Evolutionary conservation across 2,888 invertebrate species (phyloP).

Genomic region (Papilio protenor): DNA sequence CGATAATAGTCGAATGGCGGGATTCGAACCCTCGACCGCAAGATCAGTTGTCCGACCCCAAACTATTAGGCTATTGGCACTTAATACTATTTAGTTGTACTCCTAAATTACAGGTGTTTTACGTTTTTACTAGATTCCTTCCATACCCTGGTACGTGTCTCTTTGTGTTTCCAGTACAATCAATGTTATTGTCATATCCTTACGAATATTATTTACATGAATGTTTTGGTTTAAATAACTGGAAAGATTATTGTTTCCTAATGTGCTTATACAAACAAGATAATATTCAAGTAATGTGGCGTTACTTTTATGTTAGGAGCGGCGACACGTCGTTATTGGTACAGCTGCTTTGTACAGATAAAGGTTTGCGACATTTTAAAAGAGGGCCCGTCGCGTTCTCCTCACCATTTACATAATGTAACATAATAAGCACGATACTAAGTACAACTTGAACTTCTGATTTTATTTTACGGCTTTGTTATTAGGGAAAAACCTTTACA

Average conservation of each 20-base stretch:
- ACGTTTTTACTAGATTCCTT: too few species aligned
- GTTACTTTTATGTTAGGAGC: conserved; percentile 35
- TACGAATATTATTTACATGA: neutral
- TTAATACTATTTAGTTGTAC: too few species aligned
- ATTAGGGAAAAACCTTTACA: neutral
- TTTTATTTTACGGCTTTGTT: conserved; percentile 32
- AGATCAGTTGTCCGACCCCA: too few species aligned
- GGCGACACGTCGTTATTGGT: conserved; percentile 50
- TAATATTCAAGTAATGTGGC: conserved; percentile 24
- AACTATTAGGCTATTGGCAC: too few species aligned
- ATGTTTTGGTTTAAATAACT: neutral
- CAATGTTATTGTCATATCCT: too few species aligned
- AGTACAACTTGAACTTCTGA: conserved; percentile 10
- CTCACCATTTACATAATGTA: conserved; percentile 42
- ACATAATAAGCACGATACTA: conserved; percentile 34
- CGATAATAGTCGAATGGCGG: too few species aligned
- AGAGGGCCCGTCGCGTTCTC: conserved; percentile 28
- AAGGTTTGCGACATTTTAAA: conserved; percentile 72
- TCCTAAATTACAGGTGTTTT: too few species aligned
- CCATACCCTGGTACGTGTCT: too few species aligned
- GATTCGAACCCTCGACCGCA: too few species aligned
- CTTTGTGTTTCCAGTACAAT: too few species aligned
- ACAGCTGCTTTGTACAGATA: conserved; percentile 71
- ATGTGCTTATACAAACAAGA: conserved; percentile 18
- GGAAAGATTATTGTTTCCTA: neutral